These are phyloP conservation scores for Lophura nycthemera DNA, from an alignment of 2,113 vertebrate genomes.

Conservation along the genomic window DNA sequence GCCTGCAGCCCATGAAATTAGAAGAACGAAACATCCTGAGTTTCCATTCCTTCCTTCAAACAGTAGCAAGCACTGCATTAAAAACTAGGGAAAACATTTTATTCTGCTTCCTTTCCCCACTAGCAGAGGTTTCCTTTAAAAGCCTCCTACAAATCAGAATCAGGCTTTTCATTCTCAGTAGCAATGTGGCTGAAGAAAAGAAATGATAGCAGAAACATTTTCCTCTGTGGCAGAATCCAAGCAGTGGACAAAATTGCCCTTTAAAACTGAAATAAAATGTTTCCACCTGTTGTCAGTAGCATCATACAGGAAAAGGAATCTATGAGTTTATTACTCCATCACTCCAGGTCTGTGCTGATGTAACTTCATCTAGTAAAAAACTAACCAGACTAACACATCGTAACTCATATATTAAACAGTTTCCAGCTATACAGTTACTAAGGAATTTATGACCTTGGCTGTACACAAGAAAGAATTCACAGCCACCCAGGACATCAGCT, in stretches of 20 bases:
- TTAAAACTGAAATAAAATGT: not conserved
- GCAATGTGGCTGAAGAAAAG: not conserved
- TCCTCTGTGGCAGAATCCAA: not conserved
- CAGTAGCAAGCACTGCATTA: not conserved
- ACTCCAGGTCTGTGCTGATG: not conserved
- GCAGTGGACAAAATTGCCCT: not conserved
- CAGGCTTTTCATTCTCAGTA: not conserved
- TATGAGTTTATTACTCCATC: not conserved
- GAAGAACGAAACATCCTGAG: not conserved
- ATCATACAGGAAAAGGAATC: not conserved
- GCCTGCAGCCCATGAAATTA: not conserved
- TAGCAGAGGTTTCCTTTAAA: not conserved
- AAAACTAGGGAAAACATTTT: not conserved
- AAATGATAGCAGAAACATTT: not conserved
- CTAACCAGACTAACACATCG: not conserved
- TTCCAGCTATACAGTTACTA: not conserved
- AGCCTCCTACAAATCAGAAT: not conserved
- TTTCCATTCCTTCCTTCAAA: not conserved
- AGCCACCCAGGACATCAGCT: not conserved
- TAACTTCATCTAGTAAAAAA: not conserved
- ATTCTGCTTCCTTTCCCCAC: not conserved
- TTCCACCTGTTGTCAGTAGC: not conserved
- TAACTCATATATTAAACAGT: not conserved
- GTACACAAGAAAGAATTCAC: not conserved
- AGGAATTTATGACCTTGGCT: not conserved